A percentile compares a stretch with the other conserved stretches of the same genome.
Evolutionary conservation across 1,140 invertebrate genomes (phyloP).

Genomic region (Fopius arisanus): DNA sequence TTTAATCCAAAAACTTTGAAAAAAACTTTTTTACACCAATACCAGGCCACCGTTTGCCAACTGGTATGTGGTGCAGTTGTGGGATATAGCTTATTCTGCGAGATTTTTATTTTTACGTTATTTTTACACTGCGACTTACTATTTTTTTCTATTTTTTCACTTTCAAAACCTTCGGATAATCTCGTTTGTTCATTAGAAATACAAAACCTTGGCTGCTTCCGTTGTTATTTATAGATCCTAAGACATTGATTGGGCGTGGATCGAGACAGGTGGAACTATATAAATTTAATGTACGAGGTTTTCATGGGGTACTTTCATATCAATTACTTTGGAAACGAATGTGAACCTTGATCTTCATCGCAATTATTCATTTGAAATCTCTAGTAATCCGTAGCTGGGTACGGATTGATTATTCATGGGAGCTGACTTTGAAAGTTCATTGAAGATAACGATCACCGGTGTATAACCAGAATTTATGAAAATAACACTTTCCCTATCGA

Average conservation of each 20-base stretch:
- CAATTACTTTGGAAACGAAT: background rate
- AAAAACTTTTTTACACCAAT: slow-evolving; percentile 29
- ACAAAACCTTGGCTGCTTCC: too few relatives aligned
- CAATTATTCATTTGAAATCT: background rate
- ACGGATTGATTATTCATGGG: background rate
- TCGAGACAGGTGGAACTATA: background rate
- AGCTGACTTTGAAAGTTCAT: background rate
- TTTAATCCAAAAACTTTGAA: slow-evolving; percentile 33
- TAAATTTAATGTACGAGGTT: background rate
- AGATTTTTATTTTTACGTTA: background rate
- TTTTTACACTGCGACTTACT: background rate
- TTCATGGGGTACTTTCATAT: background rate
- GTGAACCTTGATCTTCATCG: background rate
- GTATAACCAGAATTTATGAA: background rate
- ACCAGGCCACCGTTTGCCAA: background rate
- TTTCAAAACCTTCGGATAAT: too few relatives aligned
- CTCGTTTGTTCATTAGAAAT: too few relatives aligned
- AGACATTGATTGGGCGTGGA: background rate
- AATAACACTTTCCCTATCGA: too few relatives aligned
- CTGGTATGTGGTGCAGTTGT: background rate
- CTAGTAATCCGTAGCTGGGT: background rate
- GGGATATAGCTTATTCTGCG: background rate
- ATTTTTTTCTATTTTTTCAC: background rate
- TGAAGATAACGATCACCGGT: background rate
- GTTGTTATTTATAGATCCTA: too few relatives aligned